Evolutionary conservation across 1,140 invertebrate species (phyloP).

Genomic region (Calliphora vicina): DNA sequence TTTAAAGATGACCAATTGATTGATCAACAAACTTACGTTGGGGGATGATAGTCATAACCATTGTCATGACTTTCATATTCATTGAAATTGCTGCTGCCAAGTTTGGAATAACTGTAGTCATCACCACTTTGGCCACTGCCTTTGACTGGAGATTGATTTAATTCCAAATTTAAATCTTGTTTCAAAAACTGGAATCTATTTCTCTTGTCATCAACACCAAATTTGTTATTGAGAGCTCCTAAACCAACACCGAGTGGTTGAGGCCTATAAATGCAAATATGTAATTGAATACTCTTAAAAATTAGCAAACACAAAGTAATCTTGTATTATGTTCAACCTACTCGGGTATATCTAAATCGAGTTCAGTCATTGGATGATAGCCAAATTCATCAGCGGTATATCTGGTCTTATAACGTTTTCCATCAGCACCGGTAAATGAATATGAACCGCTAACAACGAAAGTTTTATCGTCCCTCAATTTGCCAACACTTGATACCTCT

Average conservation of each 20-base stretch:
- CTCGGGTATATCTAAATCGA: constrained; percentile 61
- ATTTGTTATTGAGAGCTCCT: background rate
- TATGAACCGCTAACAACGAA: constrained; percentile 70
- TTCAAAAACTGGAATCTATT: constrained; percentile 61
- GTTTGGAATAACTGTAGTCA: constrained; percentile 52
- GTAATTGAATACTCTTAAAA: too few species aligned
- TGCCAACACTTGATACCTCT: constrained; percentile 59
- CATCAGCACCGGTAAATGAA: constrained; percentile 70
- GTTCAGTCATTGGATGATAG: constrained; percentile 61
- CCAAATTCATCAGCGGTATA: constrained; percentile 62
- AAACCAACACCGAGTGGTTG: constrained; percentile 43
- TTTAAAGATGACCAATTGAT: too few species aligned
- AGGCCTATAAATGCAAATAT: constrained; percentile 43
- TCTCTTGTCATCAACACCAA: constrained; percentile 47
- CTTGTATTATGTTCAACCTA: constrained; percentile 42
- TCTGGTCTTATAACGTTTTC: constrained; percentile 67
- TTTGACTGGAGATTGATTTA: constrained; percentile 46
- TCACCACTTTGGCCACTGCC: constrained; percentile 58
- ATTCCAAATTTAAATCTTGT: constrained; percentile 49
- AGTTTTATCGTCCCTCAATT: constrained; percentile 61
- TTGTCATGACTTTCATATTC: constrained; percentile 28
- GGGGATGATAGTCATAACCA: constrained; percentile 51
- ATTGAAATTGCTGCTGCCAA: constrained; percentile 9
- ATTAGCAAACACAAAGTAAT: too few species aligned
- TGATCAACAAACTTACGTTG: constrained; percentile 43